Evolutionary conservation across 2,113 vertebrate genomes (phyloP), one percentile per base, ranked within the genome.

Genomic region (Syrrhaptes paradoxus): DNA sequence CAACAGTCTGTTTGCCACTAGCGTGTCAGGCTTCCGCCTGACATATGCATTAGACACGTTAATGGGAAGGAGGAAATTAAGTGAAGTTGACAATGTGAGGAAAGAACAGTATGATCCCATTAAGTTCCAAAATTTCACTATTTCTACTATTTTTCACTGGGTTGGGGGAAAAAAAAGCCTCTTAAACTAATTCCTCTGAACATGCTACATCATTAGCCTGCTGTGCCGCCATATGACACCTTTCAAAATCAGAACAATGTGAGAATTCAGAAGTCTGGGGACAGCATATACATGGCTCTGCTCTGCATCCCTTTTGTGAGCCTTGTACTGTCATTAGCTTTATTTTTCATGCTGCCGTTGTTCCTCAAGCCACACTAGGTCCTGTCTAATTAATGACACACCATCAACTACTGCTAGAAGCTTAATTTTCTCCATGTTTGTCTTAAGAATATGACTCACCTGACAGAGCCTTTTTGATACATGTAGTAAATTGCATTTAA

Each of bases 1-100:
- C 97, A 97, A 96, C 97, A 97, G 97, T 97, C 98, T 98, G 98
- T 97, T 98, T 98, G 97, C 97, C 98, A 95, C 97, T 96, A 97
- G 95, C 46, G 91, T 95, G 97, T 98, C 96, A 97, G 89, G 95
- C 96, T 98, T 98, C 94, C 59, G 19, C 95, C 97, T 98, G 98
- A 98, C 98, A 98, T 98, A 98, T 97, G 98, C 97, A 98, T 98
- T 97, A 98, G 97, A 90, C 98, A 98, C 87, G 70, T 96, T 98
- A 98, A 98, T 98, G 95, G 97, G 93, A 96, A 94, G 74, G 72
- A 94, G 97, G 95, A 98, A 98, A 98, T 98, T 97, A 97, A 98
- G 72, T 94, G 77, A 96, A 97, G 91, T 95, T 98, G 98, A 98
- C 98, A 98, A 96, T 93, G 97, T 97, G 97, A 98, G 86, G 96